A percentile compares a stretch with the other conserved stretches of the same genome.
phyloP scores from a whole-genome alignment of 2,888 invertebrate genomes.

The Teleiodes luculella region DNA sequence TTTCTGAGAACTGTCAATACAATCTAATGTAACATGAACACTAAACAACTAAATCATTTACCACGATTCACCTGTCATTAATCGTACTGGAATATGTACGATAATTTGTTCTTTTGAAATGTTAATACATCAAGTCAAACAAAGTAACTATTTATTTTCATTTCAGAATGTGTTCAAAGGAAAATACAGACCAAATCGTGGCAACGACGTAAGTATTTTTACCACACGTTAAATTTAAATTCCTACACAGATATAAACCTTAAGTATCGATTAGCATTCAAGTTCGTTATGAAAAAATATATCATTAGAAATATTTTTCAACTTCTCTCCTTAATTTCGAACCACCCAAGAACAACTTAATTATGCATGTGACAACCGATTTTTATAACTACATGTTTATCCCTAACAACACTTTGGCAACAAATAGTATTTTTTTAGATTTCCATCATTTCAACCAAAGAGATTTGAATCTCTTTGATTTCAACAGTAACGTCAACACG shows the following conservation, averaged over 20 bases:
- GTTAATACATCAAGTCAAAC: too few species aligned
- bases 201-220: constrained; percentile 50
- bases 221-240: constrained; percentile 75
- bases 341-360: constrained; percentile 76
- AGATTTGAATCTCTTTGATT: constrained; percentile 55
- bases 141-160: too few species aligned
- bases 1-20: constrained; percentile 58
- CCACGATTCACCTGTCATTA: constrained; percentile 55
- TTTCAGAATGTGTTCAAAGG: too few species aligned
- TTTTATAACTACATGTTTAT: constrained; percentile 73
- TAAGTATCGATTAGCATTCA: constrained; percentile 75
- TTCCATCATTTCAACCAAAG: constrained; percentile 60
- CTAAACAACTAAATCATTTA: constrained; percentile 72
- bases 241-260: constrained; percentile 77
- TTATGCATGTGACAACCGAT: constrained; percentile 77
- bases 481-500: constrained; percentile 62
- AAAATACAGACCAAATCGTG: constrained; percentile 40
- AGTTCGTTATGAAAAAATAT: constrained; percentile 79
- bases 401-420: constrained; percentile 79
- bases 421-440: constrained; percentile 67
- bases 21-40: constrained; percentile 76
- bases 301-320: constrained; percentile 77
- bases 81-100: too few species aligned
- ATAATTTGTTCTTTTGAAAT: too few species aligned
- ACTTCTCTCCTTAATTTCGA: constrained; percentile 72